Base-by-base conservation (phyloP, 2,113 vertebrate species). In the Prunella fulvescens region DNA sequence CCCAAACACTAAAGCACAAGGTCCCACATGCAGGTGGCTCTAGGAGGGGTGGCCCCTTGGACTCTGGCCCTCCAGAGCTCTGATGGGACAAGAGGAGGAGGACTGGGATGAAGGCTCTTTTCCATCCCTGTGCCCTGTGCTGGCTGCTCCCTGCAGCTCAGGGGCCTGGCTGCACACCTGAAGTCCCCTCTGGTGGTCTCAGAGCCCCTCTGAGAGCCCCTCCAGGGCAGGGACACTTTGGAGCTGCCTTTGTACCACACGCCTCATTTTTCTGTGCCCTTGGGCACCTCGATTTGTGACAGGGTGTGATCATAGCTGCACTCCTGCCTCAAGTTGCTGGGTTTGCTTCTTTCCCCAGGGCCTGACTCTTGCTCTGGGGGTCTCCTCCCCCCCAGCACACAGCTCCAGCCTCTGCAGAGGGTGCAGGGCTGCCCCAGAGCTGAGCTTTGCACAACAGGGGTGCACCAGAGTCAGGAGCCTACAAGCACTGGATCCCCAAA, bases 1-100 rank as follows among this genome's bases (percentile, higher is more conserved):
- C 89, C 86, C 56, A 56, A 37, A 72, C 26, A 35, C 40, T 16
- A 58, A 93, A 96, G 96, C 96, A 97, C 96, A 96, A 93, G 24
- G 39, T 86, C 42, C 42, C 54, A 29, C 14, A 1, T 12, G 47
- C 45, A 76, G 23, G 17, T 45, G 56, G 60, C 17, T 24, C 15
- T 3, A 19, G 37, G 13, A 56, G 44, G 25, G 17, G 37, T 31
- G 22, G 20, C 7, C 69, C 17, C 29, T 35, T 54, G 64, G 79
- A 1, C 58, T 66, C 10, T 19, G 57, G 5, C 17, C 31, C 37
- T 45, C 80, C 81, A 35, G 61, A 66, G 40, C 64, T 82, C 50
- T 2, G 11, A 1, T 22, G 50, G 58, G 31, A 8, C 29, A 47
- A n/a, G 91, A 42, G 42, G 9, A 71, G 40, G 7, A 7, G 47